Evolutionary conservation across 1,140 invertebrate genomes (phyloP), one percentile per base, ranked within the genome.

Genomic region (Paralvinella palmiformis): DNA sequence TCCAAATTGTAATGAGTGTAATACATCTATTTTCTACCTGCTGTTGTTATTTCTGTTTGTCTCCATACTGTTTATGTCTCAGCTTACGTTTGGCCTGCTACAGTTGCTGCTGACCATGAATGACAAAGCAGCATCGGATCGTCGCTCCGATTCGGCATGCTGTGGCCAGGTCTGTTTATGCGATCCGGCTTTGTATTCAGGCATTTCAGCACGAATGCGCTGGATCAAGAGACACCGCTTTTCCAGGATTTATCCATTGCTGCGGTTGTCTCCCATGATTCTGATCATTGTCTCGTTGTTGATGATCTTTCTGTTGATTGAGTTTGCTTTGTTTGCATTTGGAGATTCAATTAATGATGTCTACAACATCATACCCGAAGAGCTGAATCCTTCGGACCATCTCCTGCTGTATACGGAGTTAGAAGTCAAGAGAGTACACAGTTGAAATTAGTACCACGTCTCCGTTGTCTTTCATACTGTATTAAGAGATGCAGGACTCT

Each of bases 301-400:
- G 15, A 10, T 56, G 20, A 35, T 64, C 31, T 48, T 66, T n/a
- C 6, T 67, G 1, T 58, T 58, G 33, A 36, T 57, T 3, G 37
- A 53, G 48, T 50, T 22, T 15, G 56, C 60, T 17, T 29, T 10
- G 13, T 27, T 59, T 20, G n/a, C 31, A n/a, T 72, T 75, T 45
- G 24, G 20, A 20, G n/a, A 48, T 29, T 59, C 53, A 33, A 52
- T 73, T 27, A 57, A 68, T 22, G 68, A 62, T 15, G 56, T 70
- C 13, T 63, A 67, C 63, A 61, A 17, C 36, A 55, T 72, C 17
- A 64, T 74, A 60, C 57, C 65, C 35, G 74, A 75, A 65, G 74
- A 74, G 55, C 67, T 65, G 48, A 72, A 69, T 67, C 72, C 73
- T n/a, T 75, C 74, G 10, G 74, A 75, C 65, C 74, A 75, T 64